These are phyloP conservation scores for Periparus ater DNA, from an alignment of 2,797 vertebrate species.

Conservation along the genomic window DNA sequence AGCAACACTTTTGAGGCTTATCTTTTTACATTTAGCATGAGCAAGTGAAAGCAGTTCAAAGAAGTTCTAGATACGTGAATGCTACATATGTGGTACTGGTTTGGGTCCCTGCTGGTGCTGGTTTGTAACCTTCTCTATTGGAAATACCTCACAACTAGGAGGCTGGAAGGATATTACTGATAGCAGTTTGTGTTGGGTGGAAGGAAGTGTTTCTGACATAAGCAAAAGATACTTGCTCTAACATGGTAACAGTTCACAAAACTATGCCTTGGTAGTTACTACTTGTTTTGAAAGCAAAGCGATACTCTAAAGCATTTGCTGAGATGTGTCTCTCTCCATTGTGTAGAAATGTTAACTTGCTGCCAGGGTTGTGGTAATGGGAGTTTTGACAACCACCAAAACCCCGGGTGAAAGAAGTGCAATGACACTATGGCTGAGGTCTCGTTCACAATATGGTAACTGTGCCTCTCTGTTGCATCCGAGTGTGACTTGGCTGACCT, in stretches of 20 bases:
- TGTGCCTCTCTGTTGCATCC: background rate
- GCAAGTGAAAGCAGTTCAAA: background rate
- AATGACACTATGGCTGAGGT: background rate
- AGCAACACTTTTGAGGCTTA: background rate
- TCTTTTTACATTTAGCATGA: background rate
- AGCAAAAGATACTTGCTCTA: background rate
- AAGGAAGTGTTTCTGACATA: background rate
- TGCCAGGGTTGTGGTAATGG: background rate
- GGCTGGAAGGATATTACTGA: background rate
- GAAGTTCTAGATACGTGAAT: rapidly evolving
- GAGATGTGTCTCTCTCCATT: background rate
- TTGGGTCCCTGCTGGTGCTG: background rate
- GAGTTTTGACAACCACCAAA: background rate
- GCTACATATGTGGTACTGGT: background rate
- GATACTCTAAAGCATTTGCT: background rate
- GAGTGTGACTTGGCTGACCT: background rate
- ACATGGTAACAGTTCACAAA: background rate
- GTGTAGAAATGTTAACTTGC: background rate
- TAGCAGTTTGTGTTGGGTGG: background rate
- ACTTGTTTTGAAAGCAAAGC: background rate
- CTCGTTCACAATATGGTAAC: background rate
- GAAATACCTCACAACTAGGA: background rate
- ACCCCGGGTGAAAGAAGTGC: background rate
- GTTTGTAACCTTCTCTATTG: background rate
- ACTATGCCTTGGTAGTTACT: background rate